A percentile compares a stretch with the other conserved stretches of the same genome.
Evolutionary conservation across 2,888 invertebrate species (phyloP).

Genomic region (Acanthacorydalis orientalis): DNA sequence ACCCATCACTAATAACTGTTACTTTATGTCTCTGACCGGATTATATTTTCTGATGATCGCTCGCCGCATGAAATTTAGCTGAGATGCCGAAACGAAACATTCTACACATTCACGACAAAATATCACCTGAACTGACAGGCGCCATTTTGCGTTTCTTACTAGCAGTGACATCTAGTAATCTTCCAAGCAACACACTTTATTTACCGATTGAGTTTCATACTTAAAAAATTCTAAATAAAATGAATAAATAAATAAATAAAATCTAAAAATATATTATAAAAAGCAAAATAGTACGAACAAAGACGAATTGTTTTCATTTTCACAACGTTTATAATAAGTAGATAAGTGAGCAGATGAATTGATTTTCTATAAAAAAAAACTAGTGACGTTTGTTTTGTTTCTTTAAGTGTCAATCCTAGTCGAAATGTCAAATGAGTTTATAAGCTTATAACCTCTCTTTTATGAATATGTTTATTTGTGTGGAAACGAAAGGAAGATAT

Average conservation of each 20-base stretch:
- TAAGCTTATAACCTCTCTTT: background rate
- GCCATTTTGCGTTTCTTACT: conserved; percentile 26
- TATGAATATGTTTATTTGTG: background rate
- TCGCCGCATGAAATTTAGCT: conserved; percentile 10
- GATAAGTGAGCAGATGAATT: too few relatives aligned
- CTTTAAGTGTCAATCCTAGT: background rate
- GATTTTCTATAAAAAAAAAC: too few relatives aligned
- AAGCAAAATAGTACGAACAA: too few relatives aligned
- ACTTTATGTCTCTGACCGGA: conserved; percentile 13
- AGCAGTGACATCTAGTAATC: conserved; percentile 1
- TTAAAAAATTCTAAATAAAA: too few relatives aligned
- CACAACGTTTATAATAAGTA: too few relatives aligned
- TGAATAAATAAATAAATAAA: too few relatives aligned
- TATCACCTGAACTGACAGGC: conserved; percentile 29
- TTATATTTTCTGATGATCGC: conserved; percentile 18
- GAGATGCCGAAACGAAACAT: conserved; percentile 6
- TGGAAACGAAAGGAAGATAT: too few relatives aligned
- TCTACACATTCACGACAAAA: conserved; percentile 30
- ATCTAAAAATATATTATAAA: too few relatives aligned
- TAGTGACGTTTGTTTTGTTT: too few relatives aligned
- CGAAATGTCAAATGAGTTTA: background rate
- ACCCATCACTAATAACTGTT: conserved; percentile 44
- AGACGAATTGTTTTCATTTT: too few relatives aligned
- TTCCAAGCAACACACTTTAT: too few relatives aligned
- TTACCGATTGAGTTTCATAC: too few relatives aligned